These are phyloP conservation scores for Dreissena rostriformis DNA, from an alignment of 1,140 invertebrate genomes.

Conservation along the genomic window DNA sequence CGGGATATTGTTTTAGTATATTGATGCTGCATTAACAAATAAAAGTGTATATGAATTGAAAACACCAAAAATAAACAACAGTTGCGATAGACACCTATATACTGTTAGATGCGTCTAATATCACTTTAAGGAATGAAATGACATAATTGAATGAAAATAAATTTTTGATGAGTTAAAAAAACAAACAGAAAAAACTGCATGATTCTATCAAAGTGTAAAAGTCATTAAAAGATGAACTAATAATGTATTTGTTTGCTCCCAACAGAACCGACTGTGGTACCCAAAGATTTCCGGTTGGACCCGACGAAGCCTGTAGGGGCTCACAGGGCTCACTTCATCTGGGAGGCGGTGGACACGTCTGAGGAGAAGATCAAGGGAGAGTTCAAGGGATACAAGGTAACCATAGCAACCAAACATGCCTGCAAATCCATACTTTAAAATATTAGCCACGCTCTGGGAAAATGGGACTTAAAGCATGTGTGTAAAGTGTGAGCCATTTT, in stretches of 20 bases:
- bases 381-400: slow-evolving; percentile 76
- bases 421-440: too few relatives aligned
- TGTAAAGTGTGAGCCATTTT: too few relatives aligned
- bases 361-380: slow-evolving; percentile 71
- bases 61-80: too few relatives aligned
- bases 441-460: too few relatives aligned
- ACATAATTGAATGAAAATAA: too few relatives aligned
- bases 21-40: too few relatives aligned
- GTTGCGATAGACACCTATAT: too few relatives aligned
- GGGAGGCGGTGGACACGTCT: slow-evolving; percentile 74
- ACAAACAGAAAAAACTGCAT: neutral
- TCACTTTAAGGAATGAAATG: too few relatives aligned
- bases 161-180: neutral
- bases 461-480: too few relatives aligned
- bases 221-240: neutral
- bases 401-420: neutral
- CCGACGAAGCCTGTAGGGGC: slow-evolving; percentile 62
- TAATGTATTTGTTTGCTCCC: neutral
- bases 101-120: too few relatives aligned
- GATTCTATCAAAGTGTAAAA: neutral
- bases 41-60: too few relatives aligned
- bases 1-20: too few relatives aligned
- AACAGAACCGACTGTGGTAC: slow-evolving; percentile 69
- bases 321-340: slow-evolving; percentile 75
- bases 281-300: slow-evolving; percentile 74